Conservation (phyloP, 2,797 vertebrate genomes). For the Merluccius polli region DNA sequence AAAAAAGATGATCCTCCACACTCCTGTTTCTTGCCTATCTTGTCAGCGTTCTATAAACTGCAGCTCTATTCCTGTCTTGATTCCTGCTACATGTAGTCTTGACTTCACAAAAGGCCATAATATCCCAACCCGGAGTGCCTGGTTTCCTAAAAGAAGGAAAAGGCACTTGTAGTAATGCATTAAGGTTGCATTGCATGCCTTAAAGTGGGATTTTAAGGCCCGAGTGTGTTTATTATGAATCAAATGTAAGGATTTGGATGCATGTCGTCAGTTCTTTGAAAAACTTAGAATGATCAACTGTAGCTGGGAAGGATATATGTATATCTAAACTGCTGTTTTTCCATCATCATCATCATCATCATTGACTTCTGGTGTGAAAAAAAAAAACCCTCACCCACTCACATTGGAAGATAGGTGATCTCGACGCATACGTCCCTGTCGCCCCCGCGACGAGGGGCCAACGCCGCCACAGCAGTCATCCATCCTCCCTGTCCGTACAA, state of each 20-base stretch:
- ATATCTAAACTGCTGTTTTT: neutral
- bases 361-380: neutral
- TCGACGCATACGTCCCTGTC: neutral
- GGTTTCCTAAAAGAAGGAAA: neutral
- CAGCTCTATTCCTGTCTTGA: neutral
- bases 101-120: neutral
- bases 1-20: neutral
- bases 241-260: neutral
- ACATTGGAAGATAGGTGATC: neutral
- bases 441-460: too few relatives aligned
- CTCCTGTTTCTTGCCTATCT: neutral
- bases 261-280: neutral
- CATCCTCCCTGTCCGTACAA: constrained; percentile 43
- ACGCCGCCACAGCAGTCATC: constrained; percentile 1
- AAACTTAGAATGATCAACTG: neutral
- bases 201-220: neutral
- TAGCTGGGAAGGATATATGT: too few relatives aligned
- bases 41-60: neutral
- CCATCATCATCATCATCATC: neutral
- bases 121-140: neutral
- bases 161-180: neutral
- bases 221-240: neutral
- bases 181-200: neutral
- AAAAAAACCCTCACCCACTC: neutral
- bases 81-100: neutral